These are phyloP conservation scores for Cossypha niveicapilla DNA, from an alignment of 2,797 vertebrate species.

Conservation along the genomic window DNA sequence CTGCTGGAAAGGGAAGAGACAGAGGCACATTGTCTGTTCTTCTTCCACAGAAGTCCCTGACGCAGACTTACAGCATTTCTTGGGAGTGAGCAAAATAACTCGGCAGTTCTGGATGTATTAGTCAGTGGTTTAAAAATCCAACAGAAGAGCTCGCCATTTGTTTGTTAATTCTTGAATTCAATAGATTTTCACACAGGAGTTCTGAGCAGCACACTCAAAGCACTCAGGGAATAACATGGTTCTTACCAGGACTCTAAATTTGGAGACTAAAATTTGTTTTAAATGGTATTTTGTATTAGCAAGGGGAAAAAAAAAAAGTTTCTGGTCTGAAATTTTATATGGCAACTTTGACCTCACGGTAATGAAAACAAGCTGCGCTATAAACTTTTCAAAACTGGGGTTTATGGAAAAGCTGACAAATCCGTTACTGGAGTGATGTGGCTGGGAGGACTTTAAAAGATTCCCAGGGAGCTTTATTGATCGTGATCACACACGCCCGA, in stretches of 20 bases:
- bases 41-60: neutral
- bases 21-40: neutral
- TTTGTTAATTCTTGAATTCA: neutral
- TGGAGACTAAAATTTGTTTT: constrained; percentile 17
- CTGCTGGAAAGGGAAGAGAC: neutral
- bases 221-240: neutral
- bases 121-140: constrained; percentile 17
- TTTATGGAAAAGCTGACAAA: constrained; percentile 61
- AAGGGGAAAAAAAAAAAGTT: constrained; percentile 35
- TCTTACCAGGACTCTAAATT: neutral
- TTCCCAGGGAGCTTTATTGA: constrained; percentile 10
- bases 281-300: constrained; percentile 32
- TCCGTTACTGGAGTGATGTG: constrained; percentile 15
- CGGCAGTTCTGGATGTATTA: neutral
- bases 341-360: constrained; percentile 54
- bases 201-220: neutral
- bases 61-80: neutral
- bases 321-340: constrained; percentile 46
- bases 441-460: constrained; percentile 20
- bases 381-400: constrained; percentile 42
- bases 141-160: neutral
- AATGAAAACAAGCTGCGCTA: constrained; percentile 54
- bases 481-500: neutral
- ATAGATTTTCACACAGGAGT: neutral
- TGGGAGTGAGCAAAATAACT: neutral